Conservation (phyloP, 2,797 vertebrate genomes). For the Mormyrus hasselquistii region DNA sequence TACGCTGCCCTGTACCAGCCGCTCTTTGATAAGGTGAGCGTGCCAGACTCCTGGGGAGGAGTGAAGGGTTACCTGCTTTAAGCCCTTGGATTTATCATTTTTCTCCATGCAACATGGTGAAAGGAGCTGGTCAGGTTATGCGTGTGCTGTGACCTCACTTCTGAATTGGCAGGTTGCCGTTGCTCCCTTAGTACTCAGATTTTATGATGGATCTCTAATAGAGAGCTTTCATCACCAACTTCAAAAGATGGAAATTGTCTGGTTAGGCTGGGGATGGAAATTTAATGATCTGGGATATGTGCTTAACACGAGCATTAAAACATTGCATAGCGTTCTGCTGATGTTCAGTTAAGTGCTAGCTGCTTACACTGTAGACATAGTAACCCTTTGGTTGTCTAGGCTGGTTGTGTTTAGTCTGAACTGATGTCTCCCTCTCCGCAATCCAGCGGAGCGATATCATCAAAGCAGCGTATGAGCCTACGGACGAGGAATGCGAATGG, state of each 20-base stretch:
- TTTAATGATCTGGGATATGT: background rate
- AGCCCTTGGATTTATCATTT: background rate
- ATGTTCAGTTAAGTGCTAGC: too few species aligned
- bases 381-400: background rate
- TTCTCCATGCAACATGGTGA: background rate
- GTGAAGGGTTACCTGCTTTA: background rate
- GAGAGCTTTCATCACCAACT: background rate
- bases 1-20: conserved; percentile 96
- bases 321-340: background rate
- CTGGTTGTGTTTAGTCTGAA: background rate
- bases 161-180: background rate
- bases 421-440: background rate
- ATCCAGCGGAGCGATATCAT: conserved; percentile 91
- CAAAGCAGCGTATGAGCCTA: conserved; percentile 92
- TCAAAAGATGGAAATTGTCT: background rate
- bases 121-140: background rate
- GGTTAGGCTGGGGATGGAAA: background rate
- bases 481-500: conserved; percentile 97
- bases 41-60: background rate
- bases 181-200: background rate
- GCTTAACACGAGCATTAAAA: background rate
- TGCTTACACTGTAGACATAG: background rate
- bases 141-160: background rate
- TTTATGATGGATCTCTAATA: background rate
- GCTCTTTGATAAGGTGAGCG: conserved; percentile 88